phyloP scores from a whole-genome alignment of 2,797 vertebrate species.

The Chelon auratus region DNA sequence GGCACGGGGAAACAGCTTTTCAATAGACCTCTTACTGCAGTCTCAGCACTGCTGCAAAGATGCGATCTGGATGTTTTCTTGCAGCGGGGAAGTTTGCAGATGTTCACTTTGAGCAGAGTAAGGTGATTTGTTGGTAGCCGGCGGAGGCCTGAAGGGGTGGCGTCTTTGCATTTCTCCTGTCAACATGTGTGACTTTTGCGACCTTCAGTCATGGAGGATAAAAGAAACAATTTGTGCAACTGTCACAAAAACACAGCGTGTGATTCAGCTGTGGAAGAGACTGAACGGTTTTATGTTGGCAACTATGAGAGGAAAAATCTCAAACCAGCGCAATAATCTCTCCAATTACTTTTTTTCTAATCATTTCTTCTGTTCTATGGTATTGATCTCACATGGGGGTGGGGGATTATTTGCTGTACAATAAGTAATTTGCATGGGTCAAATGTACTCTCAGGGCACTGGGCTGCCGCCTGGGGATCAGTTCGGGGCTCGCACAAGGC shows the following conservation, averaged over 20 bases:
- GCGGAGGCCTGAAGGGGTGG: not conserved
- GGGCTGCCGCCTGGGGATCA: no score
- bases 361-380: no score
- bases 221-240: not conserved
- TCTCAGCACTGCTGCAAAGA: conserved; percentile 56
- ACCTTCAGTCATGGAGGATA: not conserved
- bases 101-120: conserved; percentile 39
- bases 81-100: conserved; percentile 30
- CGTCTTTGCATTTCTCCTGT: conserved; percentile 18
- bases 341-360: conserved; percentile 12
- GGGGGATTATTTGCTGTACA: not conserved
- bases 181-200: conserved; percentile 1
- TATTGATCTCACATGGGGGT: no score
- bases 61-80: conserved; percentile 43
- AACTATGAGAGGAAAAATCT: not conserved
- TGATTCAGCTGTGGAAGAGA: not conserved
- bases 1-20: conserved; percentile 64
- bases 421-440: no score
- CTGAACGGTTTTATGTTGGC: not conserved
- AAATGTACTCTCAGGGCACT: no score
- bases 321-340: conserved; percentile 23
- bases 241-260: not conserved
- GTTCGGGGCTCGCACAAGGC: no score
- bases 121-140: conserved; percentile 27
- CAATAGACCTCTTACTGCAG: conserved; percentile 55